These are phyloP conservation scores for Lepisosteus oculatus DNA, from an alignment of 2,113 vertebrate genomes.

Conservation along the genomic window DNA sequence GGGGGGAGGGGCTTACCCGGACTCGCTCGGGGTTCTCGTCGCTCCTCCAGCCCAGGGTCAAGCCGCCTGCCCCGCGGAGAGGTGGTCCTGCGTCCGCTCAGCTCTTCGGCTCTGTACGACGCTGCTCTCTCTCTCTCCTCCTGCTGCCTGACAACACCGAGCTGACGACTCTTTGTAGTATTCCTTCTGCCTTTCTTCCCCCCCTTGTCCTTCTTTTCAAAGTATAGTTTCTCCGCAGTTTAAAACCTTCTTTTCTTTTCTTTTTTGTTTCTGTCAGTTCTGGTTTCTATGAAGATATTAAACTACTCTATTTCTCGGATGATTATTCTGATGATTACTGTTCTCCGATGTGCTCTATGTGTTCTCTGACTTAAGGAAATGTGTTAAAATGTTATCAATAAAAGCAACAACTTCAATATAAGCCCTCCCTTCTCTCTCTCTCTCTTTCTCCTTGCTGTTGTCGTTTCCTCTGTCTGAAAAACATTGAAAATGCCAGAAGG, in stretches of 20 bases:
- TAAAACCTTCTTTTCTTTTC: slow-evolving; percentile 23
- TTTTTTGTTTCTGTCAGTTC: slow-evolving; percentile 20
- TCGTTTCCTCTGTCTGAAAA: too few species aligned
- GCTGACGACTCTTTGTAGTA: slow-evolving; percentile 31
- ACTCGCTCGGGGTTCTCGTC: too few species aligned
- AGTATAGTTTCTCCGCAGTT: slow-evolving; percentile 25
- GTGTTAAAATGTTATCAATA: slow-evolving; percentile 65
- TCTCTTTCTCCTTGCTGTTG: background rate
- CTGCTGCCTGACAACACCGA: slow-evolving; percentile 28
- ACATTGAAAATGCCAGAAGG: too few species aligned
- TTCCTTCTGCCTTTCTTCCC: slow-evolving; percentile 23
- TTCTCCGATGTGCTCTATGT: slow-evolving; percentile 45
- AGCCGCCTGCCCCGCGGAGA: too few species aligned
- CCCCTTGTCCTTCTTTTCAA: slow-evolving; percentile 8
- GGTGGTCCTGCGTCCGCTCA: too few species aligned
- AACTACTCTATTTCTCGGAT: slow-evolving; percentile 30
- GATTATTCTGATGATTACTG: slow-evolving; percentile 30
- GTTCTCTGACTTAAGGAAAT: slow-evolving; percentile 49
- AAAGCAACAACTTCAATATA: slow-evolving; percentile 40
- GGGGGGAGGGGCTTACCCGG: too few species aligned
- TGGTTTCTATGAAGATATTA: slow-evolving; percentile 29
- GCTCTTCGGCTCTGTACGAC: too few species aligned
- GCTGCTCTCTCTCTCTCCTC: too few species aligned
- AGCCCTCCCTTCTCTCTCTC: slow-evolving; percentile 3
- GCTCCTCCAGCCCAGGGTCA: too few species aligned